Base-by-base conservation (phyloP, 92 coral and sea anemone species). In the Porites lobata region DNA sequence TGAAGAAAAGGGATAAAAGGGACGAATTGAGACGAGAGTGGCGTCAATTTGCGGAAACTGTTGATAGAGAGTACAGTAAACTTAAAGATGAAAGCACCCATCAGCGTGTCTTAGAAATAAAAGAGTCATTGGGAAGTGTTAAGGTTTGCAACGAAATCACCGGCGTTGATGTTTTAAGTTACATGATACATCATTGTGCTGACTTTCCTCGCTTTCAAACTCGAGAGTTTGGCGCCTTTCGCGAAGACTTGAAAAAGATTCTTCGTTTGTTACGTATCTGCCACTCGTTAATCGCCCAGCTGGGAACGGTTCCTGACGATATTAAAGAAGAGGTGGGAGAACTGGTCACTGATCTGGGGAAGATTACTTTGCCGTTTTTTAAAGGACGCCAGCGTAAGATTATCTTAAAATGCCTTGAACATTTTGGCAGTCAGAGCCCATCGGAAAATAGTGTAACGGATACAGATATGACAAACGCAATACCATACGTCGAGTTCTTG, bases 21-120 rank as follows among this genome's bases (percentile, higher is more conserved):
- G 75, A 80, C 20, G 75, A 67, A 9, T 65, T 22, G 51, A 79
- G 52, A 11, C 24, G 61, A 50, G 85, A 81, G 61, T 81, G 85
- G 85, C 85, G 76, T 47, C 65, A 81, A 9, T 68, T 81, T 63
- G 76, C 85, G 76, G 85, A 81, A 53, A 81, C 53, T 22, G 56
- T 81, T 50, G 15, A 47, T 52, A 54, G 66, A 21, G 76, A 68
- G 65, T 56, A 69, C 76, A 67, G 65, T 52, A 56, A 81, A 81
- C 76, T 81, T 66, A 81, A 68, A 14, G 50, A 9, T 68, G 29
- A 81, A 53, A 14, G 29, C 47, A 68, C 56, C 85, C 56, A 65
- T 53, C 19, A 9, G 66, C 68, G 53, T 6, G 29, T 68, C 29
- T 53, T 76, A 24, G 29, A 68, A 4, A 65, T 81, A 5, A 81